phyloP scores from a whole-genome alignment of 2,113 vertebrate species.

The Equus quagga region DNA sequence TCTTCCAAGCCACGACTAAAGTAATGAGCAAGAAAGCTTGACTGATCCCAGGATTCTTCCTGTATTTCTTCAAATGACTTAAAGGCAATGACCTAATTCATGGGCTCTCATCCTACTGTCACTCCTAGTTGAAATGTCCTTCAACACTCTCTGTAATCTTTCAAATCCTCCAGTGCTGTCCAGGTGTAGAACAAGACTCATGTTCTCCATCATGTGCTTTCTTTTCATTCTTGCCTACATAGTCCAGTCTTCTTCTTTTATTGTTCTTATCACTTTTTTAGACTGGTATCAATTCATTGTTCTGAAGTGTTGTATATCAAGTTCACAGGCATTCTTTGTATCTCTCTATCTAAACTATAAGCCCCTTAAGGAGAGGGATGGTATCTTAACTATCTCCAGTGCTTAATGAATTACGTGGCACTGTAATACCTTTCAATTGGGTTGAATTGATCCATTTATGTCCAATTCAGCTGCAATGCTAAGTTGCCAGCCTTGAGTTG shows the following conservation, averaged over 20 bases:
- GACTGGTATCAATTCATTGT: conserved; percentile 21
- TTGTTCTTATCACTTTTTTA: conserved; percentile 12
- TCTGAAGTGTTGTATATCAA: not conserved
- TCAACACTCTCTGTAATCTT: not conserved
- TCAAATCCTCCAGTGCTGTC: not conserved
- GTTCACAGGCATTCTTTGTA: conserved; percentile 1
- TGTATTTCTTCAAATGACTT: conserved; percentile 12
- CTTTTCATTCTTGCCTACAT: not conserved
- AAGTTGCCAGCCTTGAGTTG: conserved; percentile 31
- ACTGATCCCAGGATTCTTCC: not conserved
- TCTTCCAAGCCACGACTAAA: not conserved
- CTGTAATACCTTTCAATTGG: conserved; percentile 19
- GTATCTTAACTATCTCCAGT: not conserved
- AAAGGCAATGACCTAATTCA: not conserved
- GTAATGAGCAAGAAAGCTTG: not conserved
- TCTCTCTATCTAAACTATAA: conserved; percentile 32
- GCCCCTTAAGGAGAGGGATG: not conserved
- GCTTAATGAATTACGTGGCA: conserved; percentile 19
- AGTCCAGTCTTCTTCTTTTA: not conserved
- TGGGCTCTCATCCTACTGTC: not conserved
- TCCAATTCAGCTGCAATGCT: conserved; percentile 2
- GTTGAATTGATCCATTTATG: conserved; percentile 51
- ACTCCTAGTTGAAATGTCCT: not conserved
- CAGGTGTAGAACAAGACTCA: not conserved
- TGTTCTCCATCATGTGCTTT: not conserved